Percentiles rank a stretch among this genome's conserved stretches.
Conservation (phyloP, 2,888 invertebrate species). For the Standfussiana lucernea region DNA sequence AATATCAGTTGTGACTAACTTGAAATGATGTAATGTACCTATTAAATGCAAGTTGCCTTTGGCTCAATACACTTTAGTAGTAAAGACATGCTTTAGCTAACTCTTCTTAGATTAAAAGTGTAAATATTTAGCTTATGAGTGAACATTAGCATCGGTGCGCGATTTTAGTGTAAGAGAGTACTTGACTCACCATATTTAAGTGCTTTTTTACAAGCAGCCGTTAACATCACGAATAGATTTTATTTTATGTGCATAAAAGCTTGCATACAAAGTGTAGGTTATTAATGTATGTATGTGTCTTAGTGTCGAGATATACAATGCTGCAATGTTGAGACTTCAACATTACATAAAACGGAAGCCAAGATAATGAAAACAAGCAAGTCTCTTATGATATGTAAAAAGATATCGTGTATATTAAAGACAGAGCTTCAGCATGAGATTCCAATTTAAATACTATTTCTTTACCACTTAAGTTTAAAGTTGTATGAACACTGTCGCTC, state of each 20-base stretch:
- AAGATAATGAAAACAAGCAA: background rate
- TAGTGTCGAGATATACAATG: background rate
- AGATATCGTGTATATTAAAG: constrained; percentile 1
- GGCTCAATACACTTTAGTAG: constrained; percentile 45
- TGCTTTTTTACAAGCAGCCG: constrained; percentile 75
- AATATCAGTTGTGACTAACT: constrained; percentile 65
- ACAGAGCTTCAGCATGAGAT: constrained; percentile 39
- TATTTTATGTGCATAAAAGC: constrained; percentile 35
- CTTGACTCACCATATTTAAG: constrained; percentile 80
- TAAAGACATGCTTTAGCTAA: constrained; percentile 53
- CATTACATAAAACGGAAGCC: constrained; percentile 4
- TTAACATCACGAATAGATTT: constrained; percentile 48
- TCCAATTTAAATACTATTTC: constrained; percentile 46
- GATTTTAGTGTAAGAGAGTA: constrained; percentile 74
- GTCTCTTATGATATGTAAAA: background rate
- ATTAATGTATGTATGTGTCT: background rate
- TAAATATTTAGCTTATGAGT: constrained; percentile 66
- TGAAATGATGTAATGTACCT: constrained; percentile 33
- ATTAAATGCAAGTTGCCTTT: constrained; percentile 43
- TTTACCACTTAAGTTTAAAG: constrained; percentile 28
- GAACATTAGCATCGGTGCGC: constrained; percentile 40
- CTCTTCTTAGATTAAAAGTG: constrained; percentile 60
- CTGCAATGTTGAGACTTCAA: background rate
- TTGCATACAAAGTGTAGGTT: constrained; percentile 3
- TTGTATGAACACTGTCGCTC: constrained; percentile 43